phyloP scores from a whole-genome alignment of 2,113 vertebrate genomes.

The Vulpes vulpes region DNA sequence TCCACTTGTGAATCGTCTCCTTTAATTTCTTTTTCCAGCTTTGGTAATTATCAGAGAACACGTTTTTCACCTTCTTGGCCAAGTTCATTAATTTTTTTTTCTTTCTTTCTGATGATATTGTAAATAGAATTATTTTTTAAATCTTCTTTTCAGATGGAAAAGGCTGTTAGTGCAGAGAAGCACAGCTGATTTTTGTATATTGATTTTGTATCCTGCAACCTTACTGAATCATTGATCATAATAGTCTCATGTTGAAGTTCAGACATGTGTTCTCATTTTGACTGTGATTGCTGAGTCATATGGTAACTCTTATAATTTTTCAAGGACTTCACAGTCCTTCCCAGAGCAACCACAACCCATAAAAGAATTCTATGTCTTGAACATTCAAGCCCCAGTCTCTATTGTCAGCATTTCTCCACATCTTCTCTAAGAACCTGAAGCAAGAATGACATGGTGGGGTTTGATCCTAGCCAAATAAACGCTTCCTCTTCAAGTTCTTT shows the following conservation, averaged over 20 bases:
- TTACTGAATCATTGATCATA: not conserved
- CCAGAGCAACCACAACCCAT: not conserved
- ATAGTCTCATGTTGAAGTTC: not conserved
- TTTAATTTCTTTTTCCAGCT: not conserved
- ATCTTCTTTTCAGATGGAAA: not conserved
- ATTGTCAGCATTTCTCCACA: not conserved
- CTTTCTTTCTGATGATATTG: not conserved
- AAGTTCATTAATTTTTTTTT: not conserved
- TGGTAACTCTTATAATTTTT: not conserved
- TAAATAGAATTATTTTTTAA: not conserved
- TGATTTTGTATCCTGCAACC: too few relatives aligned
- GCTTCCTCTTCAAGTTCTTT: not conserved
- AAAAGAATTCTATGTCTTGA: too few relatives aligned
- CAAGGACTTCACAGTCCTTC: not conserved
- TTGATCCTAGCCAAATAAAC: not conserved
- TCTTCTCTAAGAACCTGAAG: not conserved
- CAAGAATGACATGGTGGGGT: not conserved
- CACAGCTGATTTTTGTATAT: not conserved
- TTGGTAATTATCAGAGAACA: not conserved
- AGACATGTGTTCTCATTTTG: not conserved
- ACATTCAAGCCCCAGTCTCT: fast-evolving
- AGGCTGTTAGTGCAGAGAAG: not conserved
- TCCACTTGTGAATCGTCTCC: not conserved
- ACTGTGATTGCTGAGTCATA: not conserved
- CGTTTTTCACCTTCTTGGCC: not conserved